These are phyloP conservation scores for Cavia porcellus DNA, from an alignment of 2,113 vertebrate genomes.

Conservation along the genomic window DNA sequence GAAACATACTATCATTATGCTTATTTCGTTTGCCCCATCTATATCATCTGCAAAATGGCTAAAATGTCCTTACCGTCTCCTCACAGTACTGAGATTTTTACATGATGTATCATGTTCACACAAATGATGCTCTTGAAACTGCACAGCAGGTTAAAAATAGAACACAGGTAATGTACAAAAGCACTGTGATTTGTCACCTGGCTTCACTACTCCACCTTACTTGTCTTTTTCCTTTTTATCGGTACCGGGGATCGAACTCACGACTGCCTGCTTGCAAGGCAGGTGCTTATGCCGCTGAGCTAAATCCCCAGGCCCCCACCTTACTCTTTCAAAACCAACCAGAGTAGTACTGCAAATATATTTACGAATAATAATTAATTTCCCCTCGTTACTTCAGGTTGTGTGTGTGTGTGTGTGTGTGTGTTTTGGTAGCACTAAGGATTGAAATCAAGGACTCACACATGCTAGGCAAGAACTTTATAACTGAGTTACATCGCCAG, in stretches of 20 bases:
- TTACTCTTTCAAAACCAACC: not conserved
- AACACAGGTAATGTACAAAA: conserved; percentile 2
- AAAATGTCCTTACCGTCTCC: not conserved
- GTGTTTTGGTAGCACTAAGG: not conserved
- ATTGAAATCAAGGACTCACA: not conserved
- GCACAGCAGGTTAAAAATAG: not conserved
- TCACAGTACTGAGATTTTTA: not conserved
- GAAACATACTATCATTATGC: not conserved
- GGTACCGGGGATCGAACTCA: too few relatives aligned
- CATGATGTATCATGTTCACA: not conserved
- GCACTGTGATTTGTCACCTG: not conserved
- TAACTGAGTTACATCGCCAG: not conserved
- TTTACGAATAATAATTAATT: not conserved
- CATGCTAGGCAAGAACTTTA: not conserved
- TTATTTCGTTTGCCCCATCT: not conserved
- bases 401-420: not conserved
- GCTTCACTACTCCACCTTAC: not conserved
- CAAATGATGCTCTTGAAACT: not conserved
- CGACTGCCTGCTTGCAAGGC: too few relatives aligned
- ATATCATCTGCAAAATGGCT: not conserved
- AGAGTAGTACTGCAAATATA: not conserved
- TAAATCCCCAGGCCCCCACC: too few relatives aligned
- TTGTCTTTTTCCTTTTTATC: too few relatives aligned
- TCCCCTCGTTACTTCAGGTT: not conserved
- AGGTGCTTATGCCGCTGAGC: too few relatives aligned